Base-by-base conservation (phyloP, 2,888 invertebrate species). In the Mesochorus sp. region DNA sequence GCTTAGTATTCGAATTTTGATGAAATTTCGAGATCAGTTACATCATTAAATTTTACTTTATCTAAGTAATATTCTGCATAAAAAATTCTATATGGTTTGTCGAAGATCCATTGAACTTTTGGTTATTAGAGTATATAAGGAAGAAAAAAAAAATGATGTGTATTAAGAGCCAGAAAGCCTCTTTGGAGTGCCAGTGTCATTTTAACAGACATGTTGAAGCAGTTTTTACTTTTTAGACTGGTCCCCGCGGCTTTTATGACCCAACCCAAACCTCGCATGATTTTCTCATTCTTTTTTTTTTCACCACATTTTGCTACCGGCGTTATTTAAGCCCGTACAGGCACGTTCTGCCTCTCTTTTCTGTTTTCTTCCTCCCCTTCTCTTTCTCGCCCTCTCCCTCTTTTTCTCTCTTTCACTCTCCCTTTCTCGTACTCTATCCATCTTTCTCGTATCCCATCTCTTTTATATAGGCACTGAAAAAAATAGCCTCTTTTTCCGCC, bases 391-490 rank as follows among this genome's bases (percentile, higher is more conserved):
- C 53, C 47, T 59, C 51, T 64, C 47, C 21, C 49, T 67, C 68
- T 55, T 55, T 39, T 53, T 70, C 59, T 31, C 44, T 64, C 64
- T 61, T 64, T 74, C 61, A 59, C 77, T 44, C 55, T 76, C 28
- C 59, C 47, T 67, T 64, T 71, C 67, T 53, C 72, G n/a, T n/a
- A n/a, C n/a, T 55, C 61, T 39, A 55, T 70, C 59, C 37, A 51
- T 64, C 64, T 61, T 64, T 74, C 61, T 62, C 77, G 49, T 59
- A 76, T 34, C 59, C 47, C 70, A 68, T 71, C 67, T 53, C 72
- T 74, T 79, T 76, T 77, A 81, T n/a, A n/a, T 82, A 79, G 83
- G 51, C 62, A 68, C 71, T 71, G 66, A 75, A 79, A 73, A 47
- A 78, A 79, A 71, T 73, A 73, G 64, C 59, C 71, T 53, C 37